These are phyloP conservation scores for Sebastes cheni DNA, from an alignment of 2,797 vertebrate genomes.

Conservation along the genomic window DNA sequence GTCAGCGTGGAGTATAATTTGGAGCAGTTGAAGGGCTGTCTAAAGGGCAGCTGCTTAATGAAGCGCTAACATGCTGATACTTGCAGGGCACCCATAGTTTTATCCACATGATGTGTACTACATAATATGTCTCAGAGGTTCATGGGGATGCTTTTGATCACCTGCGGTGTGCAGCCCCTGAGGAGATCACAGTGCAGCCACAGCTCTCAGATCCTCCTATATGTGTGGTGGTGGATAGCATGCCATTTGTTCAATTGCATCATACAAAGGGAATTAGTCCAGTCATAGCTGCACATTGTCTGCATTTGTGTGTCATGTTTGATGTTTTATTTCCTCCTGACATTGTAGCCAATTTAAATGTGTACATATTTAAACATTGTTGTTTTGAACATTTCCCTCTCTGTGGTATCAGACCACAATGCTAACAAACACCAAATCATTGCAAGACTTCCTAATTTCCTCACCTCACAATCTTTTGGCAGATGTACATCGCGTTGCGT, in stretches of 20 bases:
- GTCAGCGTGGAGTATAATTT: slow-evolving; percentile 20
- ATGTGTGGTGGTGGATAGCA: background rate
- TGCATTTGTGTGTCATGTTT: background rate
- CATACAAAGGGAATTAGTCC: background rate
- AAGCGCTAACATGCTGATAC: slow-evolving; percentile 20
- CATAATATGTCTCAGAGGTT: slow-evolving; percentile 36
- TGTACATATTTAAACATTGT: background rate
- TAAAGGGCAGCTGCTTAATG: slow-evolving; percentile 26
- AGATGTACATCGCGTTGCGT: background rate
- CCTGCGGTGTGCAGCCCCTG: slow-evolving; percentile 15
- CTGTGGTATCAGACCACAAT: background rate
- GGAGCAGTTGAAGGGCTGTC: slow-evolving; percentile 7
- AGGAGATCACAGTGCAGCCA: slow-evolving; percentile 49
- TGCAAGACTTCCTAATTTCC: background rate
- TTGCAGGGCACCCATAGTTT: slow-evolving; percentile 5
- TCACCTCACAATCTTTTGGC: background rate
- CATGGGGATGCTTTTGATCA: slow-evolving; percentile 53
- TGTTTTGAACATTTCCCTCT: background rate
- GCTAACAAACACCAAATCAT: background rate
- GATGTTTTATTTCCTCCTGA: background rate
- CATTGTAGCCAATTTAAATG: background rate
- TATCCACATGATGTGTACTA: slow-evolving; percentile 27
- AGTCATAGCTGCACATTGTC: background rate
- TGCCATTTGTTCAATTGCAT: background rate
- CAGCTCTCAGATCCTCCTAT: slow-evolving; percentile 32